A percentile compares a stretch with the other conserved stretches of the same genome.
Evolutionary conservation across 2,888 invertebrate genomes (phyloP).

Genomic region (Spodoptera exigua): DNA sequence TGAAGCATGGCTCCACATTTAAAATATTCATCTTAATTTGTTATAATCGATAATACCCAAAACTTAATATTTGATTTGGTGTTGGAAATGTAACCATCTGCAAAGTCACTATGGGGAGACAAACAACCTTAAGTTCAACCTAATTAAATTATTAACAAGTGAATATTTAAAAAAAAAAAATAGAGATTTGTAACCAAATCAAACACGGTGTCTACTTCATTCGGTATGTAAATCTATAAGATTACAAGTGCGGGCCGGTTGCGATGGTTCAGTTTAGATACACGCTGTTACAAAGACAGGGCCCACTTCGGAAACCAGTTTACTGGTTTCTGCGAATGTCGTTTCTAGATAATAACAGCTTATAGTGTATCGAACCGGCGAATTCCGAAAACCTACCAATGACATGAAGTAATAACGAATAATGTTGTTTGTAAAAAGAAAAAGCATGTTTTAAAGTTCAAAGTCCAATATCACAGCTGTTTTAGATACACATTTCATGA

Average conservation of each 20-base stretch:
- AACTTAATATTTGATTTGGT: too few relatives aligned
- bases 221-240: conserved; percentile 53
- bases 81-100: too few relatives aligned
- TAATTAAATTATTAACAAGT: conserved; percentile 15
- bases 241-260: conserved; percentile 33
- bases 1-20: too few relatives aligned
- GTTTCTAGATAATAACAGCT: conserved; percentile 62
- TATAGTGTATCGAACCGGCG: conserved; percentile 53
- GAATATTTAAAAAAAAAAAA: conserved; percentile 18
- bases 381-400: conserved; percentile 59
- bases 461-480: too few relatives aligned
- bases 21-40: too few relatives aligned
- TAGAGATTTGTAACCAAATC: conserved; percentile 24
- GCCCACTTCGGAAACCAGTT: conserved; percentile 64
- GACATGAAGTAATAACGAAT: conserved; percentile 20
- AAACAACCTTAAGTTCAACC: too few relatives aligned
- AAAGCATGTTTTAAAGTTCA: neutral
- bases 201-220: conserved; percentile 41
- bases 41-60: too few relatives aligned
- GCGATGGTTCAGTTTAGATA: conserved; percentile 53
- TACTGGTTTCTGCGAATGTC: conserved; percentile 68
- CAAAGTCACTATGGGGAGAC: too few relatives aligned
- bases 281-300: conserved; percentile 53
- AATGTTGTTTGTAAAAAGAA: conserved; percentile 14
- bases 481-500: too few relatives aligned